A percentile compares a stretch with the other conserved stretches of the same genome.
These are phyloP conservation scores for Psilopogon haemacephalus DNA, from an alignment of 2,113 vertebrate species.

Conservation along the genomic window DNA sequence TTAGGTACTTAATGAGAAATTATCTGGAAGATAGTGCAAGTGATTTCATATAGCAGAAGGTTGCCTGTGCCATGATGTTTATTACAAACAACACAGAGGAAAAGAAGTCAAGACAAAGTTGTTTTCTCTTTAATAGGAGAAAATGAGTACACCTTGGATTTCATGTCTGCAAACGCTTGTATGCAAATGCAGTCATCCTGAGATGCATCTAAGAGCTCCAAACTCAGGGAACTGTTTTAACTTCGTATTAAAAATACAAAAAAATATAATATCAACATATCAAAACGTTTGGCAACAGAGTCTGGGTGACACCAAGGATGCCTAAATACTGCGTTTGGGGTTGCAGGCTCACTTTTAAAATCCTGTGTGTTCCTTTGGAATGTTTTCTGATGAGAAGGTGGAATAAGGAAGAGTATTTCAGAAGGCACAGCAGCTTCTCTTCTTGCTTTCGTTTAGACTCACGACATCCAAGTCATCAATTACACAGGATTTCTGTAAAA, in stretches of 20 bases:
- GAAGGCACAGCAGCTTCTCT: slow-evolving; percentile 61
- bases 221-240: not conserved
- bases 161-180: not conserved
- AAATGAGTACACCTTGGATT: not conserved
- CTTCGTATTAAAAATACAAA: slow-evolving; percentile 7
- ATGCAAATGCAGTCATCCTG: not conserved
- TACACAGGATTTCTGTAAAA: slow-evolving; percentile 57
- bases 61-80: not conserved
- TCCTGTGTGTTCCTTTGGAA: not conserved
- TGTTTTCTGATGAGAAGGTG: not conserved
- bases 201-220: not conserved
- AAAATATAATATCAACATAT: slow-evolving; percentile 44
- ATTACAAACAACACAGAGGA: not conserved
- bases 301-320: not conserved
- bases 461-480: slow-evolving; percentile 57
- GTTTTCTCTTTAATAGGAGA: not conserved
- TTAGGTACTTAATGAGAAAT: not conserved
- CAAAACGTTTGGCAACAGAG: not conserved
- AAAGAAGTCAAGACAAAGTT: not conserved
- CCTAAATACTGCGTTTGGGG: not conserved
- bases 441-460: slow-evolving; percentile 48
- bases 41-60: not conserved
- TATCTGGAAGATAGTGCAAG: not conserved
- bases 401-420: slow-evolving; percentile 13
- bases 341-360: not conserved